Evolutionary conservation across 2,888 invertebrate species (phyloP).

Genomic region (Physocephala rufipes): DNA sequence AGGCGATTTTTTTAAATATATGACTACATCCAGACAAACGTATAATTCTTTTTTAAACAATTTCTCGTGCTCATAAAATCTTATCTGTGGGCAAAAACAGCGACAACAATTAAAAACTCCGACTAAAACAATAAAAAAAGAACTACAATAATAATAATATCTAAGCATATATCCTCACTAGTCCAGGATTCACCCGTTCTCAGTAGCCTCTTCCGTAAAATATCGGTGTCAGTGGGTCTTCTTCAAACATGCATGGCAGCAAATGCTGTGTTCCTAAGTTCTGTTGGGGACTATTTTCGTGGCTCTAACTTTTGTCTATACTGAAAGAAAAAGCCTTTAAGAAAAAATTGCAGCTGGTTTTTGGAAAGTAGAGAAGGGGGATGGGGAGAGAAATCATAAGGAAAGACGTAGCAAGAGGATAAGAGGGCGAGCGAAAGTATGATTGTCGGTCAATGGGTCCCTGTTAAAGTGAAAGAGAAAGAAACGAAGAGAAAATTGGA

Average conservation of each 20-base stretch:
- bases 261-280: neutral
- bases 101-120: too few species aligned
- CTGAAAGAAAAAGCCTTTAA: neutral
- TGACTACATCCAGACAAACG: neutral
- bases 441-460: too few species aligned
- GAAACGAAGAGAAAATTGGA: neutral
- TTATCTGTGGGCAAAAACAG: too few species aligned
- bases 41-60: slow-evolving; percentile 4
- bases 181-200: neutral
- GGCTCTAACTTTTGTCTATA: too few species aligned
- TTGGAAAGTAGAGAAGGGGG: too few species aligned
- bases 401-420: too few species aligned
- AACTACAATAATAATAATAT: too few species aligned
- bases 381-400: too few species aligned
- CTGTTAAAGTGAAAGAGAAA: too few species aligned
- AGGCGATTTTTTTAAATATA: slow-evolving; percentile 8
- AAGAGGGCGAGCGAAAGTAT: too few species aligned
- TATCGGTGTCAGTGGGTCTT: slow-evolving; percentile 26
- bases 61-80: slow-evolving; percentile 20
- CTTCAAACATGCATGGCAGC: slow-evolving; percentile 11
- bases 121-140: neutral
- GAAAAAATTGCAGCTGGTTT: neutral
- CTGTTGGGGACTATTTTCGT: neutral
- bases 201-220: neutral
- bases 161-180: neutral